A percentile compares a stretch with the other conserved stretches of the same genome.
Conservation (phyloP, 2,797 vertebrate species). For the Thunnus albacares region DNA sequence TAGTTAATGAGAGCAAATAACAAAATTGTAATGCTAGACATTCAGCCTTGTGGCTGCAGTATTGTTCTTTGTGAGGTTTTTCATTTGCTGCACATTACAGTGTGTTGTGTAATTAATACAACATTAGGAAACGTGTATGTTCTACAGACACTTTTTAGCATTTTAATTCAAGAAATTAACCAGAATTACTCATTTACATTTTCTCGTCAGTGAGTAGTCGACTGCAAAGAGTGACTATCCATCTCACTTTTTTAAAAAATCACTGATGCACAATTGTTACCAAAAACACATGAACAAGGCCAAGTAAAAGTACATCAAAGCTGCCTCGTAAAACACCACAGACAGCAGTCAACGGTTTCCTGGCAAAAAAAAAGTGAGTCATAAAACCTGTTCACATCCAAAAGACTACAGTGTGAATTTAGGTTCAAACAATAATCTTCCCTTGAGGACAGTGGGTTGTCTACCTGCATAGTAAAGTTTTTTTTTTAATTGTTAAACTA, state of each 20-base stretch:
- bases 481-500: conserved; percentile 1
- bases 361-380: conserved; percentile 1
- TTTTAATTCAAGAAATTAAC: background rate
- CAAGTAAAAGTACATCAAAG: background rate
- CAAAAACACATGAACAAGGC: background rate
- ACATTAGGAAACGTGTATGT: background rate
- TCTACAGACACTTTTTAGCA: background rate
- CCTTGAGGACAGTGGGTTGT: conserved; percentile 8
- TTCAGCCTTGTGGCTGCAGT: conserved; percentile 7
- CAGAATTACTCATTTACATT: background rate
- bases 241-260: background rate
- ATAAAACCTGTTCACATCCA: conserved; percentile 14
- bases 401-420: background rate
- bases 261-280: background rate
- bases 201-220: background rate
- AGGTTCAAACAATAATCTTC: background rate
- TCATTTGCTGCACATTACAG: background rate
- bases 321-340: background rate
- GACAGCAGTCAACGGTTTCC: background rate
- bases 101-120: background rate
- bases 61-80: background rate
- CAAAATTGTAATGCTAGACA: background rate
- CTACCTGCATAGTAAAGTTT: conserved; percentile 4
- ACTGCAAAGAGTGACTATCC: background rate
- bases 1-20: conserved; percentile 17